A percentile compares a stretch with the other conserved stretches of the same genome.
phyloP scores from a whole-genome alignment of 2,888 invertebrate genomes.

The Aricia artaxerxes region DNA sequence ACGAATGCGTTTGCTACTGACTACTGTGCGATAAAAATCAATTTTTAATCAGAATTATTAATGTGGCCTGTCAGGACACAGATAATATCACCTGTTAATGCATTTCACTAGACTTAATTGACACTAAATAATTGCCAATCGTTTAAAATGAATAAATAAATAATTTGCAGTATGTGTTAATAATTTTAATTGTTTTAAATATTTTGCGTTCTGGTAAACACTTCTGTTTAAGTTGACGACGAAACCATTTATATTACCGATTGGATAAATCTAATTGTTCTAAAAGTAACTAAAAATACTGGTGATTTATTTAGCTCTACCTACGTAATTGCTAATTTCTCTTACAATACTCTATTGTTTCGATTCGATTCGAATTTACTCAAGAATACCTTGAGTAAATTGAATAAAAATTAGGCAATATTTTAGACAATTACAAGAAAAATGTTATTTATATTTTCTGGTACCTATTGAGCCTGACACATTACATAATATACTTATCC shows the following conservation, averaged over 20 bases:
- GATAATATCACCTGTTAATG: constrained; percentile 29
- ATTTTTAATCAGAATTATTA: constrained; percentile 28
- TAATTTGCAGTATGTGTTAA: constrained; percentile 17
- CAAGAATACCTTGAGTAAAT: background rate
- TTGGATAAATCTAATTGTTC: background rate
- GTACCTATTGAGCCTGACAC: background rate
- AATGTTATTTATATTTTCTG: no score
- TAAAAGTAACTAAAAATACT: background rate
- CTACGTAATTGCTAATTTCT: background rate
- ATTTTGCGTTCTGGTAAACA: background rate
- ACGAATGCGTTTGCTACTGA: constrained; percentile 12
- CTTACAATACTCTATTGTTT: background rate
- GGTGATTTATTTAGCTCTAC: background rate
- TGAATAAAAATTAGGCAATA: background rate
- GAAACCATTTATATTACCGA: background rate
- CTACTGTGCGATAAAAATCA: constrained; percentile 27
- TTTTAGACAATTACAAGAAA: no score
- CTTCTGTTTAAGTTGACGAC: background rate
- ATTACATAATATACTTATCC: background rate
- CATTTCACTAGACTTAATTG: constrained; percentile 28
- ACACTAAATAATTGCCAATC: constrained; percentile 27
- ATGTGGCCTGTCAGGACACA: constrained; percentile 19
- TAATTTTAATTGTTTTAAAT: constrained; percentile 22
- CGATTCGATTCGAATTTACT: background rate
- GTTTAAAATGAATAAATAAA: constrained; percentile 25